Evolutionary conservation across 2,888 invertebrate species (phyloP).

Genomic region (Trachelus tabidus): DNA sequence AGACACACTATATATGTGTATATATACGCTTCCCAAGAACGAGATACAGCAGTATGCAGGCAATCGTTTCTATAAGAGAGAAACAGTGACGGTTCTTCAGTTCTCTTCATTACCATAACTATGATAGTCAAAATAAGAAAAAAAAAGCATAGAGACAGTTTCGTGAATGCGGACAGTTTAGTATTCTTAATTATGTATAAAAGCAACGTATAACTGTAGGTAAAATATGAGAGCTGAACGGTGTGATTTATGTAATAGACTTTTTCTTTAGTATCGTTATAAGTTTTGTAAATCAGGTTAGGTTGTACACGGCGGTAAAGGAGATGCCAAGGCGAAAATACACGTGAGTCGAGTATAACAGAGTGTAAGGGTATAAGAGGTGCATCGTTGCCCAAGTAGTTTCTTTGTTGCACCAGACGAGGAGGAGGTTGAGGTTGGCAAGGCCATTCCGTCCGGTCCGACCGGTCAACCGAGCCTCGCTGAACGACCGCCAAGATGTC

Average conservation of each 20-base stretch:
- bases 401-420: slow-evolving; percentile 21
- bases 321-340: not conserved
- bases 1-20: not conserved
- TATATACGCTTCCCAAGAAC: not conserved
- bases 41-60: not conserved
- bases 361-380: not conserved
- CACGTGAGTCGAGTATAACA: not conserved
- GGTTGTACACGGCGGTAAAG: slow-evolving; percentile 31
- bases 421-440: slow-evolving; percentile 38
- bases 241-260: too few species aligned
- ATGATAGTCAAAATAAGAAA: not conserved
- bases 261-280: not conserved
- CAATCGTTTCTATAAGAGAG: not conserved
- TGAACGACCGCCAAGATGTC: slow-evolving; percentile 7
- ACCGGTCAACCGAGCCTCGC: slow-evolving; percentile 46
- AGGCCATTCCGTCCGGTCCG: slow-evolving; percentile 48
- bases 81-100: not conserved
- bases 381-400: slow-evolving; percentile 16
- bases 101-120: not conserved
- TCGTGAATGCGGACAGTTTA: not conserved
- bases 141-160: not conserved
- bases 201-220: not conserved
- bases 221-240: not conserved
- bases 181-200: not conserved
- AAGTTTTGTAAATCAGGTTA: slow-evolving; percentile 24